A percentile compares a stretch with the other conserved stretches of the same genome.
phyloP scores from a whole-genome alignment of 2,113 vertebrate genomes.

The Pica pica region DNA sequence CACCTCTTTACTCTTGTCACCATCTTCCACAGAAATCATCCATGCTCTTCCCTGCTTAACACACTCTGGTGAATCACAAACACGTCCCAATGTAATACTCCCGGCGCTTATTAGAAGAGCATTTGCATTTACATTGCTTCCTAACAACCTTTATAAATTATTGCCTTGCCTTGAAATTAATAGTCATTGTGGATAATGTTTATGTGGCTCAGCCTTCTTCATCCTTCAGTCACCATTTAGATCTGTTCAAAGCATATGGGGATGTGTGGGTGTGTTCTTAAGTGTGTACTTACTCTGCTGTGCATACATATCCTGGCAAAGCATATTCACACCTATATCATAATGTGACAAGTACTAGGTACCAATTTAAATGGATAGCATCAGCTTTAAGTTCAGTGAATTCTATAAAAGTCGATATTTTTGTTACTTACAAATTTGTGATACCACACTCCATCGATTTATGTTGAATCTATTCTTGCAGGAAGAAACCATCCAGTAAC shows the following conservation, averaged over 20 bases:
- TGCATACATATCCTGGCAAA: constrained; percentile 19
- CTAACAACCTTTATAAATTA: constrained; percentile 19
- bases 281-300: not conserved
- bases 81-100: not conserved
- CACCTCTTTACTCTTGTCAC: constrained; percentile 39
- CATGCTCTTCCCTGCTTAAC: not conserved
- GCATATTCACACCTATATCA: constrained; percentile 45
- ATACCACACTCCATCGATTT: not conserved
- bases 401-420: not conserved
- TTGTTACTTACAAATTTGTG: not conserved
- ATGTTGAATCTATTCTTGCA: not conserved
- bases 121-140: constrained; percentile 27
- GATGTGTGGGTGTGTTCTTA: constrained; percentile 6
- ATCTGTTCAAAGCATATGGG: constrained; percentile 40
- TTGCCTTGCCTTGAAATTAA: constrained; percentile 20
- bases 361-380: constrained; percentile 8
- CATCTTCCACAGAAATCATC: not conserved
- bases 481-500: not conserved
- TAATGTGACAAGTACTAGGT: constrained; percentile 29
- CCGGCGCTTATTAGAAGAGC: not conserved
- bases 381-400: constrained; percentile 4
- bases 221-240: not conserved
- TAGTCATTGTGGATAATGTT: not conserved
- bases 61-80: not conserved
- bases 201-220: constrained; percentile 6